phyloP scores from a whole-genome alignment of 2,797 vertebrate genomes.

The Epinephelus awoara region DNA sequence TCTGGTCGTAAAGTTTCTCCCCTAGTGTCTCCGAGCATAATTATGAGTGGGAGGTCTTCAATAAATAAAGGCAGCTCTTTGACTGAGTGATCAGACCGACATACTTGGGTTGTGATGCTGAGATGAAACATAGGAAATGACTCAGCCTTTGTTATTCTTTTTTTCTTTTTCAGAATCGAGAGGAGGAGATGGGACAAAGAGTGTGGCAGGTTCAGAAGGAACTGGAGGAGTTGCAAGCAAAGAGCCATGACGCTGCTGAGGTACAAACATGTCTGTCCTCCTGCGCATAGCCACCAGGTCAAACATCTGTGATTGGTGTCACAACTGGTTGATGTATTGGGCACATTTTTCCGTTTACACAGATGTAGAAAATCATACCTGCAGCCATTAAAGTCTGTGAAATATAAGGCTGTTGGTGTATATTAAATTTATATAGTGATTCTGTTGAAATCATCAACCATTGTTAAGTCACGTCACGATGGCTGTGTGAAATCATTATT shows the following conservation, averaged over 20 bases:
- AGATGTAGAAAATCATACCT: slow-evolving; percentile 48
- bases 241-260: slow-evolving; percentile 71
- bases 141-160: slow-evolving; percentile 36
- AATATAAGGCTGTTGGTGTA: slow-evolving; percentile 29
- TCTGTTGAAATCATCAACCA: slow-evolving; percentile 58
- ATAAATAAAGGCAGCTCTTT: slow-evolving; percentile 10
- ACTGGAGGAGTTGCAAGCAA: slow-evolving; percentile 88
- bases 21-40: slow-evolving; percentile 48
- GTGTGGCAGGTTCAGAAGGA: slow-evolving; percentile 93
- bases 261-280: slow-evolving; percentile 54
- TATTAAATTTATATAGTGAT: slow-evolving; percentile 47
- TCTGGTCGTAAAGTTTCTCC: slow-evolving; percentile 22
- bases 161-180: slow-evolving; percentile 87
- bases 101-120: slow-evolving; percentile 62
- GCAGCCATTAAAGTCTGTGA: slow-evolving; percentile 37
- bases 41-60: slow-evolving; percentile 44
- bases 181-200: slow-evolving; percentile 96
- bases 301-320: slow-evolving; percentile 40
- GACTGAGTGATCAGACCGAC: slow-evolving; percentile 26
- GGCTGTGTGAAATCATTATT: slow-evolving; percentile 45
- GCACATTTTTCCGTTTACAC: slow-evolving; percentile 15
- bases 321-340: slow-evolving; percentile 7
- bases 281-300: slow-evolving; percentile 17
- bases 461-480: slow-evolving; percentile 44
- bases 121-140: slow-evolving; percentile 68